These are phyloP conservation scores for Hemibagrus wyckioides DNA, from an alignment of 2,113 vertebrate genomes.

Conservation along the genomic window DNA sequence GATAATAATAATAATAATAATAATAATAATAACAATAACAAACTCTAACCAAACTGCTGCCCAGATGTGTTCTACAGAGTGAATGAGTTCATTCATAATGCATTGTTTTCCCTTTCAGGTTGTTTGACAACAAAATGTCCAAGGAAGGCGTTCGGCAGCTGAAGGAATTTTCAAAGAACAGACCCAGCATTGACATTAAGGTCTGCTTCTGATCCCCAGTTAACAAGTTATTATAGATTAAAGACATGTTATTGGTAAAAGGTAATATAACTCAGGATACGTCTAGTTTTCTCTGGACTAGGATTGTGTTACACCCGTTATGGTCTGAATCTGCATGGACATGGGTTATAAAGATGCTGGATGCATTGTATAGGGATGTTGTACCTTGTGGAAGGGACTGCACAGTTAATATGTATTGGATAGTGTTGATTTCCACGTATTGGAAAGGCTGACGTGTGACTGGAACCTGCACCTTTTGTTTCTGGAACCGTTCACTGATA, in stretches of 20 bases:
- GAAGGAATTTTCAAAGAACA: constrained; percentile 57
- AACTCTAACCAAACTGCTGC: neutral
- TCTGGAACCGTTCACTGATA: neutral
- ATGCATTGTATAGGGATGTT: neutral
- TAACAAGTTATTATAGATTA: neutral
- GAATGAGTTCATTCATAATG: neutral
- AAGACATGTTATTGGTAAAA: neutral
- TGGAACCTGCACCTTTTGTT: neutral
- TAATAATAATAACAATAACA: too few species aligned
- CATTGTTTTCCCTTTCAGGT: constrained; percentile 32
- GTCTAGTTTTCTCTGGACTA: neutral
- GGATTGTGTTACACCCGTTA: too few species aligned
- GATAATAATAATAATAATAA: too few species aligned
- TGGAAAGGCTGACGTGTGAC: neutral
- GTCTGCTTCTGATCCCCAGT: constrained; percentile 53
- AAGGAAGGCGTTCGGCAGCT: constrained; percentile 57
- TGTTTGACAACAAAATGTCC: constrained; percentile 64
- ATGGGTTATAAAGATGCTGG: neutral
- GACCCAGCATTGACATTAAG: constrained; percentile 59
- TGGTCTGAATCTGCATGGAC: neutral
- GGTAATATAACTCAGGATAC: neutral
- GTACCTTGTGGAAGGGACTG: neutral
- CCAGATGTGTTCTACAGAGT: neutral
- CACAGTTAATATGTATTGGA: neutral
- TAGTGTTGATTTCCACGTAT: neutral